Percentiles rank a stretch among this genome's conserved stretches.
These are phyloP conservation scores for Pelmatolapia mariae DNA, from an alignment of 2,113 vertebrate genomes.

Conservation along the genomic window DNA sequence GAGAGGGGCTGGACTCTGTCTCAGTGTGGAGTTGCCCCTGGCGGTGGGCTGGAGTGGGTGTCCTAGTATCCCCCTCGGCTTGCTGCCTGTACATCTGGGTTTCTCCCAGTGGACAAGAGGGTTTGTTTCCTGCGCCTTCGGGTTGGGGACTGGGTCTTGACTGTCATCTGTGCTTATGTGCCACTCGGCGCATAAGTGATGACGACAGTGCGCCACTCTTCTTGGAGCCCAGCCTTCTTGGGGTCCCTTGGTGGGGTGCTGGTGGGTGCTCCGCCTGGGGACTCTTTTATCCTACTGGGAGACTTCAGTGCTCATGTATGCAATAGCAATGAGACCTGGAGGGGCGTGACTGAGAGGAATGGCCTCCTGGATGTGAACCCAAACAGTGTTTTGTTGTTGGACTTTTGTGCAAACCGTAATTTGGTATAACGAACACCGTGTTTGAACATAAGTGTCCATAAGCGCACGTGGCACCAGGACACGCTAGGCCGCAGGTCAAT, in stretches of 20 bases:
- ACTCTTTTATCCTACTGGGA: not conserved
- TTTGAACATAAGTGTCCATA: not conserved
- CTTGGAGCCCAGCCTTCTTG: not conserved
- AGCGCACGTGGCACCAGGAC: accelerated
- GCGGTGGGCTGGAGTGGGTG: not conserved
- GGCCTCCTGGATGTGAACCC: not conserved
- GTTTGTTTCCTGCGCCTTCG: not conserved
- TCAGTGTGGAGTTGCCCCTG: not conserved
- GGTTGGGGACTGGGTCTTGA: not conserved
- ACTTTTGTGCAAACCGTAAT: not conserved
- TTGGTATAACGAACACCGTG: not conserved
- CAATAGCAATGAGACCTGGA: not conserved
- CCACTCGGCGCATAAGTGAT: not conserved
- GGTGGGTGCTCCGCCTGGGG: not conserved
- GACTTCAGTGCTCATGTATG: not conserved
- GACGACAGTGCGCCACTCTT: not conserved
- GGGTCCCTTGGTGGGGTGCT: not conserved
- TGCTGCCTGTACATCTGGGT: not conserved
- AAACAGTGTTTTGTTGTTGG: not conserved
- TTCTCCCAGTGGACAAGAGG: not conserved
- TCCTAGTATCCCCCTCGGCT: not conserved
- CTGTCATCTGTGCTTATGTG: not conserved
- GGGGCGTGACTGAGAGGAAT: not conserved
- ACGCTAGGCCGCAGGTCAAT: not conserved
- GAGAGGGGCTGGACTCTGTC: not conserved